These are phyloP conservation scores for Zosterops lateralis DNA, from an alignment of 2,113 vertebrate species.

Conservation along the genomic window DNA sequence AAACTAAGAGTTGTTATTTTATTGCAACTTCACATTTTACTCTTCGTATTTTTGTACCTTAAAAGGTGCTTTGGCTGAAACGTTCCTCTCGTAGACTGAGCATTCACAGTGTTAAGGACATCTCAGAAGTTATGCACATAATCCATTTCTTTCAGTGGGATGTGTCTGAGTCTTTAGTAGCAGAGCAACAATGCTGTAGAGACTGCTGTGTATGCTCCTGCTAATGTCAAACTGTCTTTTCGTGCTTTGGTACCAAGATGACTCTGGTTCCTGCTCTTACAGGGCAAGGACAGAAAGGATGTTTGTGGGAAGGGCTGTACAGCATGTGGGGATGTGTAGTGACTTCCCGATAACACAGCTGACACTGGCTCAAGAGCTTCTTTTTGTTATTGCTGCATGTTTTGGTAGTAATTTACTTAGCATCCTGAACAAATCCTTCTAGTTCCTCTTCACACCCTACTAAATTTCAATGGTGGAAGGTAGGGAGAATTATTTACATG, in stretches of 20 bases:
- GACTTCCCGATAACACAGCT: not conserved
- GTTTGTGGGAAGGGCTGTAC: not conserved
- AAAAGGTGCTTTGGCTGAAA: not conserved
- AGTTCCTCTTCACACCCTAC: not conserved
- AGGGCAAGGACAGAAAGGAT: not conserved
- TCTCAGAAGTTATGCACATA: not conserved
- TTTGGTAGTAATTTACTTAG: not conserved
- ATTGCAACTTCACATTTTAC: not conserved
- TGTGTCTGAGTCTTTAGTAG: not conserved
- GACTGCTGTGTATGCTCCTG: not conserved
- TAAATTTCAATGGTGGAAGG: not conserved
- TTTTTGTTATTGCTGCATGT: not conserved
- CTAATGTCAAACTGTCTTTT: not conserved
- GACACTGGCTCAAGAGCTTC: not conserved
- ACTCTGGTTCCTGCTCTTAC: not conserved
- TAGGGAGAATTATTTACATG: not conserved
- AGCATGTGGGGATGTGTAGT: not conserved
- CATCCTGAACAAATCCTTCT: not conserved
- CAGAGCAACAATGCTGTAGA: not conserved
- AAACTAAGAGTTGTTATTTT: not conserved
- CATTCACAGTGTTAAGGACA: not conserved
- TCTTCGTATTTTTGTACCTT: not conserved
- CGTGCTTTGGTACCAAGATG: not conserved
- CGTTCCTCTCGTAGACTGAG: not conserved
- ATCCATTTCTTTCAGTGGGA: not conserved